Evolutionary conservation across 1,140 invertebrate genomes (phyloP).

Genomic region (Eciton burchellii): DNA sequence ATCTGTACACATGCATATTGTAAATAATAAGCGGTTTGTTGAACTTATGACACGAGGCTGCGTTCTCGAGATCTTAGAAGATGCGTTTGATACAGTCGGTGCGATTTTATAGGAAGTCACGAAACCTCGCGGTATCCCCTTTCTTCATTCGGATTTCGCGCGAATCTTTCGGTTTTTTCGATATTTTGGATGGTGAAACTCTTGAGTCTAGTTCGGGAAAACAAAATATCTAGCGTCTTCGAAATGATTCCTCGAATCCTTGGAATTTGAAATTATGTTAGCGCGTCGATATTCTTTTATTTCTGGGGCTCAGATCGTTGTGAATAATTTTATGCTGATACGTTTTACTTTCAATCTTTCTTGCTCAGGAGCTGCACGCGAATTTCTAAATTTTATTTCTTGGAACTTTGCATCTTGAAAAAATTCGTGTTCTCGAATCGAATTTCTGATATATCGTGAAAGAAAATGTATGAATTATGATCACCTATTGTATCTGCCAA

Average conservation of each 20-base stretch:
- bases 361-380: background rate
- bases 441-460: conserved; percentile 23
- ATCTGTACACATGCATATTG: conserved; percentile 54
- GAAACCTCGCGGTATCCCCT: background rate
- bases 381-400: conserved; percentile 30
- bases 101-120: background rate
- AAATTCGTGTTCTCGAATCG: background rate
- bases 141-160: background rate
- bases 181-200: background rate
- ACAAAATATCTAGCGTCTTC: background rate
- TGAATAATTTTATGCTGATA: background rate
- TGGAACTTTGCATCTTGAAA: background rate
- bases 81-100: conserved; percentile 28
- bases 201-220: background rate
- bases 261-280: background rate
- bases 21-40: conserved; percentile 53
- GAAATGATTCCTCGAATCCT: background rate
- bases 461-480: conserved; percentile 20
- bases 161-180: background rate
- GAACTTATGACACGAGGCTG: conserved; percentile 26
- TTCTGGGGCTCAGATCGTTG: background rate
- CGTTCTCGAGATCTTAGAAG: conserved; percentile 32
- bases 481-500: conserved; percentile 49
- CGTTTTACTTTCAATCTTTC: background rate
- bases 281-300: background rate